These are phyloP conservation scores for Notothenia rossii DNA, from an alignment of 2,113 vertebrate genomes.

Conservation along the genomic window DNA sequence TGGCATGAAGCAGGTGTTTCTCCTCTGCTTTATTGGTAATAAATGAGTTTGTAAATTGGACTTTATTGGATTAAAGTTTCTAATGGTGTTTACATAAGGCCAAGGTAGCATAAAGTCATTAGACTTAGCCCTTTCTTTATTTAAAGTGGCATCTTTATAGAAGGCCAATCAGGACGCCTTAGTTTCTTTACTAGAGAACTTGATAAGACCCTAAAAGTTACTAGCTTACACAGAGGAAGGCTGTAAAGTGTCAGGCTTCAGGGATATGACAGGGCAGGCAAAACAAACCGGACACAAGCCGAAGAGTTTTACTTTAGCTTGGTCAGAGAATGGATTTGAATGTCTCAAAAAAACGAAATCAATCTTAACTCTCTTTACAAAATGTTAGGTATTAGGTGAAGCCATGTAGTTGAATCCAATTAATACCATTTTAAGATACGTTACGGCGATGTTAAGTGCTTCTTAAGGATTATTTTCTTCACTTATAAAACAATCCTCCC, in stretches of 20 bases:
- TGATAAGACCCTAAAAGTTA: conserved; percentile 55
- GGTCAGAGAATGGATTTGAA: not conserved
- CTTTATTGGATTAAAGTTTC: conserved; percentile 79
- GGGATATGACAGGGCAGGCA: conserved; percentile 1
- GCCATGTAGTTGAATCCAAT: not conserved
- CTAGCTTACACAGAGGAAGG: conserved; percentile 47
- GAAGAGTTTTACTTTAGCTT: not conserved
- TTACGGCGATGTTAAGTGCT: not conserved
- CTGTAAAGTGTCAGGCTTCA: not conserved
- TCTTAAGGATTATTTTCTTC: not conserved
- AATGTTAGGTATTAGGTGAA: not conserved
- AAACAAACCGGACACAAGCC: not conserved
- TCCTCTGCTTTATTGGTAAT: conserved; percentile 79
- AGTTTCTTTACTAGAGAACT: conserved; percentile 53
- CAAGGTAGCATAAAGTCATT: conserved; percentile 47
- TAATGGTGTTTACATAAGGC: conserved; percentile 73
- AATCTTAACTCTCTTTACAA: not conserved
- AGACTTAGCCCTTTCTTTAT: conserved; percentile 35
- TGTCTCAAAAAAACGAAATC: not conserved
- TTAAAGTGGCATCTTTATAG: conserved; percentile 64
- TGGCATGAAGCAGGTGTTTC: conserved; percentile 78
- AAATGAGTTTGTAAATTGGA: conserved; percentile 82
- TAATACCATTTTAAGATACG: not conserved
- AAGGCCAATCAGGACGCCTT: conserved; percentile 47
- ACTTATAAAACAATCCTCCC: not conserved